phyloP scores from a whole-genome alignment of 1,140 invertebrate genomes.

The Caenorhabditis remanei region DNA sequence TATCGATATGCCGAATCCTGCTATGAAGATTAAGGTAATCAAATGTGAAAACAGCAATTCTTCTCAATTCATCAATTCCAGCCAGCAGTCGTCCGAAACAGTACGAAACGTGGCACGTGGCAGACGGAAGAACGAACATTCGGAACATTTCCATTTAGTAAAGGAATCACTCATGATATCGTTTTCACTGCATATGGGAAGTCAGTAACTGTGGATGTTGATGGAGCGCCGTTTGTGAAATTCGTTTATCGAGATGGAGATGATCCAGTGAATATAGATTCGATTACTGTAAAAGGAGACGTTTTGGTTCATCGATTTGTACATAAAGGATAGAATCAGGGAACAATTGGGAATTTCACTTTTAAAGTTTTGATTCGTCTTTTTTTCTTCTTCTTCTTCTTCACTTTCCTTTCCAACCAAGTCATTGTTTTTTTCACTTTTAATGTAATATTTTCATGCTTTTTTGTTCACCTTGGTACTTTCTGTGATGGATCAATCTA shows the following conservation, averaged over 20 bases:
- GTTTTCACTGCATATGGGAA: slow-evolving; percentile 56
- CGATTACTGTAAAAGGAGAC: slow-evolving; percentile 50
- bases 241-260: slow-evolving; percentile 50
- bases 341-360: neutral
- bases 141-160: slow-evolving; percentile 62
- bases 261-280: slow-evolving; percentile 10
- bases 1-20: slow-evolving; percentile 57
- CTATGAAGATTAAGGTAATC: slow-evolving; percentile 4
- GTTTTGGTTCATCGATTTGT: slow-evolving; percentile 34
- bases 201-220: slow-evolving; percentile 56
- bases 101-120: slow-evolving; percentile 57
- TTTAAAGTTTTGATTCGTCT: too few species aligned
- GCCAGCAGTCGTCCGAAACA: slow-evolving; percentile 59
- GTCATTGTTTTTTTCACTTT: too few species aligned
- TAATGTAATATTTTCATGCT: too few species aligned
- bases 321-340: neutral
- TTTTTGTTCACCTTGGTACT: too few species aligned
- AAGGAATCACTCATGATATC: slow-evolving; percentile 66
- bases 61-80: neutral
- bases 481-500: too few species aligned
- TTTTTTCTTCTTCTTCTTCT: too few species aligned
- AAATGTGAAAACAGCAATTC: too few species aligned
- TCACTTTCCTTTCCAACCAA: too few species aligned
- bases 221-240: slow-evolving; percentile 59
- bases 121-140: slow-evolving; percentile 63